Evolutionary conservation across 2,888 invertebrate species (phyloP).

Genomic region (Agonopterix alstromeriana): DNA sequence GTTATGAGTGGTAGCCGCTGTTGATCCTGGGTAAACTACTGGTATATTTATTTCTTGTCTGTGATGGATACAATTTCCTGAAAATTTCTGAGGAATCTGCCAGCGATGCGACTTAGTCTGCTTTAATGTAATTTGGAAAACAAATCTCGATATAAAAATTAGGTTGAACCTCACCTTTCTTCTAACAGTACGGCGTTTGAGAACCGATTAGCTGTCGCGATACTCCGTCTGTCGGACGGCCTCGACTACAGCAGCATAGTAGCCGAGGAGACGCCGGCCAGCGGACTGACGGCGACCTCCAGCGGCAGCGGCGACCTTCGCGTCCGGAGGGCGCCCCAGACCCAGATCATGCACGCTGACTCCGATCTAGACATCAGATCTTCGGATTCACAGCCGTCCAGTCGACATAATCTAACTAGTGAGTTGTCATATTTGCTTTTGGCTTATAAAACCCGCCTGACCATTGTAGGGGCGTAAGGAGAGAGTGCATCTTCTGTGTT

Average conservation of each 20-base stretch:
- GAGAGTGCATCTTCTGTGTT: no score
- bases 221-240: conserved; percentile 90
- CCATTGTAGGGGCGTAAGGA: no score
- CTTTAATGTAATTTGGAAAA: no score
- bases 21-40: no score
- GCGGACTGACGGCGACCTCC: conserved; percentile 57
- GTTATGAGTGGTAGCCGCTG: no score
- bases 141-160: no score
- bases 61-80: no score
- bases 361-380: conserved; percentile 81
- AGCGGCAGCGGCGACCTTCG: conserved; percentile 59
- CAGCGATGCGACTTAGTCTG: no score
- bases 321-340: conserved; percentile 49
- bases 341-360: conserved; percentile 82
- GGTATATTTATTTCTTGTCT: no score
- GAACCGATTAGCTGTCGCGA: conserved; percentile 91
- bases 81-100: no score
- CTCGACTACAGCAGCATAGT: conserved; percentile 83
- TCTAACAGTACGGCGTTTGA: conserved; percentile 93
- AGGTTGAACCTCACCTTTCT: neutral
- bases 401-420: conserved; percentile 47
- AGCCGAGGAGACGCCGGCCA: conserved; percentile 52
- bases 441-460: no score
- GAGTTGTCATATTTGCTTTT: conserved; percentile 15
- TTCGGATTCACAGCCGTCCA: conserved; percentile 36